Evolutionary conservation across 1,140 invertebrate species (phyloP).

Genomic region (Eurosta solidaginis): DNA sequence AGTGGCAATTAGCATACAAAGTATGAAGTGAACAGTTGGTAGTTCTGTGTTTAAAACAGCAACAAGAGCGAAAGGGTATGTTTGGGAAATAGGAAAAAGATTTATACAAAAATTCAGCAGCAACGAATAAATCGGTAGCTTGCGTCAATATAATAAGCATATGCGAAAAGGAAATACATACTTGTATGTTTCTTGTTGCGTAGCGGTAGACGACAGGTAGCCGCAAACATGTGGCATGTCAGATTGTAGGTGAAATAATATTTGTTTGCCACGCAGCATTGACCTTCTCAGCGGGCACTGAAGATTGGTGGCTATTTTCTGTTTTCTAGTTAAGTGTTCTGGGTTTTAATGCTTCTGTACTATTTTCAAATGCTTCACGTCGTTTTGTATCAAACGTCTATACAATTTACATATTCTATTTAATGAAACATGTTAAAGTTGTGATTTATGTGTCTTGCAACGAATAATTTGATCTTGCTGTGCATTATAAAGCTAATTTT

Average conservation of each 20-base stretch:
- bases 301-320: background rate
- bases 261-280: background rate
- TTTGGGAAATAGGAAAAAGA: too few relatives aligned
- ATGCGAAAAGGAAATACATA: background rate
- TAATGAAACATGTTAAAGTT: background rate
- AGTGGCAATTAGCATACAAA: conserved; percentile 15
- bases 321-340: background rate
- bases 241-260: background rate
- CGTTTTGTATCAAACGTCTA: background rate
- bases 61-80: too few relatives aligned
- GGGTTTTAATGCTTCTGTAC: too few relatives aligned
- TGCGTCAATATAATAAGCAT: too few relatives aligned
- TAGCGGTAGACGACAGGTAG: too few relatives aligned
- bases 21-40: background rate
- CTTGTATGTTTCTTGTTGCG: background rate
- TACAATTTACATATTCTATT: background rate
- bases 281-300: too few relatives aligned
- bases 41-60: too few relatives aligned
- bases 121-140: too few relatives aligned
- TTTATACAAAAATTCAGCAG: too few relatives aligned
- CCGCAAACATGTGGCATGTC: background rate
- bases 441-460: background rate
- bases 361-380: background rate
- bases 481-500: background rate
- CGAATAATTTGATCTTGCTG: background rate